Evolutionary conservation across 2,888 invertebrate genomes (phyloP).

Genomic region (Acanthosepion esculentum): DNA sequence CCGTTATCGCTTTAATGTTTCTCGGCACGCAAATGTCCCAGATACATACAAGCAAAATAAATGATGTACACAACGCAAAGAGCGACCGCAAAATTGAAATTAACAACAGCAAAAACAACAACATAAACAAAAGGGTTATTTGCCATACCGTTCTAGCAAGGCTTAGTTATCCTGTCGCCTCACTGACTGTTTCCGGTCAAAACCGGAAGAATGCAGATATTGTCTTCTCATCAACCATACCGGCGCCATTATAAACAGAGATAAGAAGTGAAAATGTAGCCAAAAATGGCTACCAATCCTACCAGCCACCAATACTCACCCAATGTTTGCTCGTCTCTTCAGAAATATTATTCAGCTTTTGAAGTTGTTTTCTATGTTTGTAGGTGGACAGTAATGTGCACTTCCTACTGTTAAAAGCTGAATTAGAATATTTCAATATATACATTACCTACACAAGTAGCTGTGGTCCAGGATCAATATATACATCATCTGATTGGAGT

Average conservation of each 20-base stretch:
- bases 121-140: background rate
- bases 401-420: background rate
- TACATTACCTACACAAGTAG: background rate
- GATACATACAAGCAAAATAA: background rate
- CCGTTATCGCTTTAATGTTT: background rate
- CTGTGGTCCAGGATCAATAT: too few species aligned
- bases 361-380: background rate
- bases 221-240: background rate
- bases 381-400: background rate
- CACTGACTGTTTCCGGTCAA: slow-evolving; percentile 23
- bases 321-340: background rate
- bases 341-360: background rate
- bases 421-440: background rate
- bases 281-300: background rate
- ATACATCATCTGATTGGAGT: too few species aligned
- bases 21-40: background rate
- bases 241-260: background rate
- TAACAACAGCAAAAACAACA: background rate
- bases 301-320: background rate
- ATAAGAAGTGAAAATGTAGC: background rate
- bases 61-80: background rate
- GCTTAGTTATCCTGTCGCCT: background rate
- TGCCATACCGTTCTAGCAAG: background rate
- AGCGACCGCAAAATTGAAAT: background rate
- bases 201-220: background rate